These are phyloP conservation scores for Pocillopora damicornis DNA, from an alignment of 64 coral and sea anemone species.

Conservation along the genomic window DNA sequence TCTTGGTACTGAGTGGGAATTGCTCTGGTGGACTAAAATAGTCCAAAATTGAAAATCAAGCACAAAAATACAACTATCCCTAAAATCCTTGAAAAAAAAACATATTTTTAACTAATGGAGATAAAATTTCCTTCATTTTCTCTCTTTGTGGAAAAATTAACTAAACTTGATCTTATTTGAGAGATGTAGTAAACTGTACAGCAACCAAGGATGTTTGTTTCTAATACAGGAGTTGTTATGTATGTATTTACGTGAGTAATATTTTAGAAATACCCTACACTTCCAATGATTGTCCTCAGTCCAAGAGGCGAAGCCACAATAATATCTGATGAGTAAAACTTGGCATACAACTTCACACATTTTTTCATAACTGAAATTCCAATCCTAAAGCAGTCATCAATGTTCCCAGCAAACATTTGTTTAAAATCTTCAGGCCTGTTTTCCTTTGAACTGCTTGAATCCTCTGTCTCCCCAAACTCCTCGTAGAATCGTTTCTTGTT, in stretches of 20 bases:
- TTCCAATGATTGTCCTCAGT: conserved; percentile 81
- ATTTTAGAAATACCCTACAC: conserved; percentile 48
- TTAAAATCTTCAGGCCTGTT: conserved; percentile 70
- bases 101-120: no score
- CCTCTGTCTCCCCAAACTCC: conserved; percentile 58
- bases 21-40: no score
- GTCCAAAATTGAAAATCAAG: no score
- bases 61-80: no score
- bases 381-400: conserved; percentile 93
- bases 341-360: conserved; percentile 64
- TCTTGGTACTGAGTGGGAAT: no score
- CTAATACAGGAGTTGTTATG: no score
- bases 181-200: no score
- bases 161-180: no score
- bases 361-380: conserved; percentile 81
- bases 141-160: no score
- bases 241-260: not conserved
- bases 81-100: no score
- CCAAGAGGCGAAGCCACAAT: conserved; percentile 89
- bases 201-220: no score
- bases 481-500: conserved; percentile 90
- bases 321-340: conserved; percentile 90
- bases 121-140: no score
- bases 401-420: conserved; percentile 92
- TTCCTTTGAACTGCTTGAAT: conserved; percentile 21